Percentiles rank a stretch among this genome's conserved stretches.
Evolutionary conservation across 2,113 vertebrate genomes (phyloP).

Genomic region (Poeciliopsis occidentalis): DNA sequence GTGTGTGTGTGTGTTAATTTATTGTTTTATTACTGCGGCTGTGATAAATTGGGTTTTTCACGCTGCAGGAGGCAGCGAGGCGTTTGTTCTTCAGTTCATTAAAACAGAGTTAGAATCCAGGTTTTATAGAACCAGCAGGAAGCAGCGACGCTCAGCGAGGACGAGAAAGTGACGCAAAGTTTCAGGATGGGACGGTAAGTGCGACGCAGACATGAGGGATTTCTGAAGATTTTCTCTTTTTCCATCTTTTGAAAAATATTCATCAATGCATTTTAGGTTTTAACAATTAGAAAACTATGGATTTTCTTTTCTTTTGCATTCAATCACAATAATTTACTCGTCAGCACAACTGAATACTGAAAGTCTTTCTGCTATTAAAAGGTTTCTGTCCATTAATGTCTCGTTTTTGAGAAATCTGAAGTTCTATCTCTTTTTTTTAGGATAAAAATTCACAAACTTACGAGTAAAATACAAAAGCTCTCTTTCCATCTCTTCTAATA

Average conservation of each 20-base stretch:
- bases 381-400: too few species aligned
- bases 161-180: not conserved
- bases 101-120: slow-evolving; percentile 56
- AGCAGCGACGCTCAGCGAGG: slow-evolving; percentile 19
- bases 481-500: too few species aligned
- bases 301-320: too few species aligned
- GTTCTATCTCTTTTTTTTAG: too few species aligned
- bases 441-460: too few species aligned
- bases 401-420: too few species aligned
- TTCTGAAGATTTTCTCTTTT: slow-evolving; percentile 2
- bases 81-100: slow-evolving; percentile 64
- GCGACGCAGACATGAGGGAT: slow-evolving; percentile 33
- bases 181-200: slow-evolving; percentile 36
- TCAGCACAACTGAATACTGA: too few species aligned
- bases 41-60: slow-evolving; percentile 53
- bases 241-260: not conserved
- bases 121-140: slow-evolving; percentile 57
- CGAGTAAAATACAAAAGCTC: too few species aligned
- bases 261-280: slow-evolving; percentile 16
- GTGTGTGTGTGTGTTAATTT: slow-evolving; percentile 39
- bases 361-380: too few species aligned
- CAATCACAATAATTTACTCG: too few species aligned
- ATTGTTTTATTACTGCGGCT: slow-evolving; percentile 50
- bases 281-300: not conserved
- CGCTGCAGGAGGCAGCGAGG: slow-evolving; percentile 56